Conservation (phyloP, 2,888 invertebrate genomes). For the Mythimna ferrago region DNA sequence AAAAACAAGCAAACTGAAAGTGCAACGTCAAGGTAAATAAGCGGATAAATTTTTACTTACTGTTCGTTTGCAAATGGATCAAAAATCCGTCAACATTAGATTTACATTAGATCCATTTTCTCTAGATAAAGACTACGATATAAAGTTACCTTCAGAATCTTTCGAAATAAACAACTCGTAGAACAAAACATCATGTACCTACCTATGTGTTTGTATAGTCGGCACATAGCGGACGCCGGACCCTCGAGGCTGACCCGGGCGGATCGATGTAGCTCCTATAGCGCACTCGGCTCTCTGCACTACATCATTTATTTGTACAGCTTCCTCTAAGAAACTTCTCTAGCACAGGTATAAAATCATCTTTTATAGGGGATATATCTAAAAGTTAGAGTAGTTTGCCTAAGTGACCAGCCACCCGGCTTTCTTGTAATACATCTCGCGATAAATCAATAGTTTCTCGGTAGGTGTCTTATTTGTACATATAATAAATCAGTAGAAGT, state of each 20-base stretch:
- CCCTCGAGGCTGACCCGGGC: slow-evolving; percentile 72
- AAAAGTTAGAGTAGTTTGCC: not conserved
- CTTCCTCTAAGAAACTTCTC: slow-evolving; percentile 4
- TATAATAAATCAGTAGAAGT: too few species aligned
- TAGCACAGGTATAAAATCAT: not conserved
- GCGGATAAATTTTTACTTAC: not conserved
- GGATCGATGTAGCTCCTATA: slow-evolving; percentile 80
- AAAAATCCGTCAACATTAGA: not conserved
- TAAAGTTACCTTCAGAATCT: not conserved
- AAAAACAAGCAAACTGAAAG: slow-evolving; percentile 47
- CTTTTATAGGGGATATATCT: not conserved
- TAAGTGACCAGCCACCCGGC: not conserved
- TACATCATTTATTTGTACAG: slow-evolving; percentile 33
- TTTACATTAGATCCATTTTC: not conserved
- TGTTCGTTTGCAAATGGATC: not conserved
- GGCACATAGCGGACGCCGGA: slow-evolving; percentile 30
- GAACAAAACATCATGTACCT: slow-evolving; percentile 17
- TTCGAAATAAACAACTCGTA: not conserved
- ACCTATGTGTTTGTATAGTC: slow-evolving; percentile 21
- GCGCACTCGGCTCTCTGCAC: slow-evolving; percentile 18
- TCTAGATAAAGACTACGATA: not conserved
- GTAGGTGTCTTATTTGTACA: not conserved
- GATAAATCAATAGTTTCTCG: slow-evolving; percentile 3
- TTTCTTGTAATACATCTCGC: not conserved
- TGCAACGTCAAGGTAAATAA: slow-evolving; percentile 40